Evolutionary conservation across 2,113 vertebrate species (phyloP).

Genomic region (Tupaia tana): DNA sequence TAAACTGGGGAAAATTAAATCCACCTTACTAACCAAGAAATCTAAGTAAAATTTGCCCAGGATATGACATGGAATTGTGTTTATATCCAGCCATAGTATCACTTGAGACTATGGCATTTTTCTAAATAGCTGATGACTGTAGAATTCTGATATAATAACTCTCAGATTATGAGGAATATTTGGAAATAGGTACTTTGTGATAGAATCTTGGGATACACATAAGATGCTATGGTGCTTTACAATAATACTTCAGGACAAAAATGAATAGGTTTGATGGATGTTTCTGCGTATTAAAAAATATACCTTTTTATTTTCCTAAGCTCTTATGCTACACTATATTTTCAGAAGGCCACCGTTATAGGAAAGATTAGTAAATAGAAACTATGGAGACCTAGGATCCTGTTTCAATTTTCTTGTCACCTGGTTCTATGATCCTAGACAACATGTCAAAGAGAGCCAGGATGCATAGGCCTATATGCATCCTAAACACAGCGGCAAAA

Average conservation of each 20-base stretch:
- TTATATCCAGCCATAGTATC: background rate
- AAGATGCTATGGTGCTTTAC: background rate
- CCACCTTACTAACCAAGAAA: background rate
- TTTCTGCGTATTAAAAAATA: background rate
- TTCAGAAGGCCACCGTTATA: background rate
- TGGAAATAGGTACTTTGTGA: background rate
- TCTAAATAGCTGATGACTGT: background rate
- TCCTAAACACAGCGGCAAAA: accelerated
- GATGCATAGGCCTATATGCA: background rate
- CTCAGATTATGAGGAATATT: background rate
- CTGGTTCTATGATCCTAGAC: background rate
- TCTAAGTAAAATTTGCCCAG: background rate
- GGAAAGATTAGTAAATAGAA: accelerated
- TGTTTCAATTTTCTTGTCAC: background rate
- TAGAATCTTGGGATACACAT: background rate
- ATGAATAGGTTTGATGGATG: background rate
- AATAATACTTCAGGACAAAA: background rate
- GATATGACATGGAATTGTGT: background rate
- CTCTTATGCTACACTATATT: background rate
- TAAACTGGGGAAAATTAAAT: background rate
- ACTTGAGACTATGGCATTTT: background rate
- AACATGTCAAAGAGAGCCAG: background rate
- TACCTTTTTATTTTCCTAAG: background rate
- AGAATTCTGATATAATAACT: background rate
- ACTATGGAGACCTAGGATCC: background rate